These are phyloP conservation scores for Ecdyonurus torrentis DNA, from an alignment of 2,888 invertebrate species.

Conservation along the genomic window DNA sequence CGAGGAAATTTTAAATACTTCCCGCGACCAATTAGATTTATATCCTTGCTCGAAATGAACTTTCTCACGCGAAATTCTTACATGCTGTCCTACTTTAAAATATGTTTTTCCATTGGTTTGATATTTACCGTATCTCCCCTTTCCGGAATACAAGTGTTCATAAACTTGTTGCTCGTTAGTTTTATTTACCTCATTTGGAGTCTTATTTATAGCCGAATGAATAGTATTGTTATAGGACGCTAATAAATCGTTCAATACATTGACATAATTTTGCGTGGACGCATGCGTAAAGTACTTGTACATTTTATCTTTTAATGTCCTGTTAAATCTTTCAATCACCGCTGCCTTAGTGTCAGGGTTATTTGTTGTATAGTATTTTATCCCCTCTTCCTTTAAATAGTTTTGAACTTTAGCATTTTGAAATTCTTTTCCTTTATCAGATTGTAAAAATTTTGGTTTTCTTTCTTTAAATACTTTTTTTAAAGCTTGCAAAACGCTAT, in stretches of 20 bases:
- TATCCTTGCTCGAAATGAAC: conserved; percentile 16
- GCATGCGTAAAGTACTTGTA: conserved; percentile 18
- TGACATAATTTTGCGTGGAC: conserved; percentile 16
- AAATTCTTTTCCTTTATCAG: conserved; percentile 4
- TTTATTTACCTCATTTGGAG: not conserved
- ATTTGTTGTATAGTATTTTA: conserved; percentile 16
- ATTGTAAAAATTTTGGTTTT: not conserved
- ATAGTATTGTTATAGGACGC: conserved; percentile 16
- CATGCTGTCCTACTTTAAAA: conserved; percentile 9
- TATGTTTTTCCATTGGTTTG: not conserved
- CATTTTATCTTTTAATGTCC: conserved; percentile 19
- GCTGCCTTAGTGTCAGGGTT: conserved; percentile 19
- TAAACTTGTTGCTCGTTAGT: not conserved
- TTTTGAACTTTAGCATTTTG: conserved; percentile 10
- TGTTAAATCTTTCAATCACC: conserved; percentile 20
- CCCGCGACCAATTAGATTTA: conserved; percentile 15
- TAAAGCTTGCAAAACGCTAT: not conserved
- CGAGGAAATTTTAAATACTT: conserved; percentile 16
- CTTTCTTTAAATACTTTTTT: not conserved
- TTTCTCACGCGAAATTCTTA: conserved; percentile 13
- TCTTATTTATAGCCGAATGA: conserved; percentile 9
- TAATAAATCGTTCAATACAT: conserved; percentile 16
- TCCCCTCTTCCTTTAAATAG: conserved; percentile 1
- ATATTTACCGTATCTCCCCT: not conserved
- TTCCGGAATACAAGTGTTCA: not conserved